Percentiles rank a stretch among this genome's conserved stretches.
Evolutionary conservation across 1,140 invertebrate species (phyloP).

Genomic region (Drosophila nasuta): DNA sequence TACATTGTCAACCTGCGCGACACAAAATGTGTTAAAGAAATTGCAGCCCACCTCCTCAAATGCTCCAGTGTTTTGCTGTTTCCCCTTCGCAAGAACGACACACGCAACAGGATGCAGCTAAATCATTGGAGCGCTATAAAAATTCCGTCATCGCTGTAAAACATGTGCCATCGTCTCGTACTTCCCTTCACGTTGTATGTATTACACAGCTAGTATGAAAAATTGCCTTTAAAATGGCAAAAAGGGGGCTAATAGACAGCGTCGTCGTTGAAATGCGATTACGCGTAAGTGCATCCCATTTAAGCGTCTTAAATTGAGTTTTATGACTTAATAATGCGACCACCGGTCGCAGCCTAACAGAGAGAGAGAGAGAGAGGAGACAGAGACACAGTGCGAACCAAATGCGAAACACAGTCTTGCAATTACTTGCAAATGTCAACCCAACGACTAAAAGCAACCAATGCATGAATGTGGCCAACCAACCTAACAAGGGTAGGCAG

Average conservation of each 20-base stretch:
- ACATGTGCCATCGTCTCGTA: constrained; percentile 23
- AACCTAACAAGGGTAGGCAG: background rate
- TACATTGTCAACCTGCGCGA: constrained; percentile 67
- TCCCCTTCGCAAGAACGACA: constrained; percentile 4
- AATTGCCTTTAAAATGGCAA: constrained; percentile 46
- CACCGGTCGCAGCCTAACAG: background rate
- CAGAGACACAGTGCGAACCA: background rate
- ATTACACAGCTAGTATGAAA: constrained; percentile 31
- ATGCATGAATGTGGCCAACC: constrained; percentile 11
- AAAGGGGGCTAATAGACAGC: constrained; percentile 56
- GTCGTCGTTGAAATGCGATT: constrained; percentile 49
- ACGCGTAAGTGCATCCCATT: constrained; percentile 67
- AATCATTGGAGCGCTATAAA: constrained; percentile 62
- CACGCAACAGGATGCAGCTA: constrained; percentile 77
- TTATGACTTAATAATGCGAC: constrained; percentile 72
- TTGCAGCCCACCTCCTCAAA: background rate
- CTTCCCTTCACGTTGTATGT: background rate
- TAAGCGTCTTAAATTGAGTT: constrained; percentile 73
- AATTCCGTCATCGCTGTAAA: constrained; percentile 52
- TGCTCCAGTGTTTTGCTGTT: background rate
- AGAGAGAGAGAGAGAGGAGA: no score
- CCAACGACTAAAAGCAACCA: constrained; percentile 45
- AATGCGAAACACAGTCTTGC: constrained; percentile 7
- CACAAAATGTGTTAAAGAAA: constrained; percentile 38
- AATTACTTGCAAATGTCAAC: constrained; percentile 34